Conservation (phyloP, 2,888 invertebrate species). For the Empis livida region DNA sequence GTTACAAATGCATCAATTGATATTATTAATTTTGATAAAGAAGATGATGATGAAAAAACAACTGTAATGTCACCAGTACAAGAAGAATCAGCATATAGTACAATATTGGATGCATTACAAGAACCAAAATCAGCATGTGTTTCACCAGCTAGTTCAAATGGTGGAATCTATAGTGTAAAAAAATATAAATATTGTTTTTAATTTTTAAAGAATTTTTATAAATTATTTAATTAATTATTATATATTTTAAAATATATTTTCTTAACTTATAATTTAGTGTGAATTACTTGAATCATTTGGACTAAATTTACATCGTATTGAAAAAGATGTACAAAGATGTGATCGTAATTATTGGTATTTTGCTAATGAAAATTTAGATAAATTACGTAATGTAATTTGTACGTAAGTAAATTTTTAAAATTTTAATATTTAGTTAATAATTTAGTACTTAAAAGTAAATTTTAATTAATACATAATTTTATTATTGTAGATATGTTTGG, state of each 20-base stretch:
- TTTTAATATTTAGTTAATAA: background rate
- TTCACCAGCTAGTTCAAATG: slow-evolving; percentile 83
- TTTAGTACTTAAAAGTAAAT: background rate
- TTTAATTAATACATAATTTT: too few relatives aligned
- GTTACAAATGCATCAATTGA: slow-evolving; percentile 61
- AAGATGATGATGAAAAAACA: slow-evolving; percentile 40
- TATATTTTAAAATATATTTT: background rate
- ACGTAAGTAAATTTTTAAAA: slow-evolving; percentile 48
- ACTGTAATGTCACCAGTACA: slow-evolving; percentile 44
- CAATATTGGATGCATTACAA: slow-evolving; percentile 28
- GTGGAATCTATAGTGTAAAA: slow-evolving; percentile 76
- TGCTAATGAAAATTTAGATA: slow-evolving; percentile 76
- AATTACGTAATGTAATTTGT: slow-evolving; percentile 89
- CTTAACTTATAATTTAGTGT: slow-evolving; percentile 42
- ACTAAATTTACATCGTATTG: slow-evolving; percentile 83
- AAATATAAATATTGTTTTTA: background rate
- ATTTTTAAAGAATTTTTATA: background rate
- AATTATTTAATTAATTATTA: too few relatives aligned
- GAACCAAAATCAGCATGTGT: slow-evolving; percentile 53
- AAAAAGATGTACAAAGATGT: slow-evolving; percentile 92
- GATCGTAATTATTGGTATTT: slow-evolving; percentile 93
- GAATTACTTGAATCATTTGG: slow-evolving; percentile 76
- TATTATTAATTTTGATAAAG: slow-evolving; percentile 37
- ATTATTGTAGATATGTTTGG: slow-evolving; percentile 98
- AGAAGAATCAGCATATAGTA: slow-evolving; percentile 37